A percentile compares a stretch with the other conserved stretches of the same genome.
Evolutionary conservation across 1,140 invertebrate species (phyloP).

Genomic region (Solenopsis invicta): DNA sequence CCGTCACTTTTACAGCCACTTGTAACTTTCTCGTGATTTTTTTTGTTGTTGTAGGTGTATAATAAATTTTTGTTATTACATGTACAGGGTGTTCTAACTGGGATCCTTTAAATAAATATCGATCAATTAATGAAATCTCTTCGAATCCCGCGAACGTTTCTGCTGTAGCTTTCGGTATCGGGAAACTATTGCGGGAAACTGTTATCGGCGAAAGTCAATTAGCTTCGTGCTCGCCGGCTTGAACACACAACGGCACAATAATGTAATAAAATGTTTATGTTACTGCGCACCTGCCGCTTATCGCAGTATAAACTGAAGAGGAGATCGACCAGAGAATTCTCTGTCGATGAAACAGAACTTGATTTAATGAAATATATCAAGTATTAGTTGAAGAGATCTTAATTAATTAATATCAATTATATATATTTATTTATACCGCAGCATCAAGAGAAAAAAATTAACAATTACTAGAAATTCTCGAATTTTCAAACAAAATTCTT

Average conservation of each 20-base stretch:
- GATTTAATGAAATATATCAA: neutral
- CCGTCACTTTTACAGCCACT: neutral
- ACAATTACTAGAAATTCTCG: neutral
- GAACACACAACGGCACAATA: constrained; percentile 49
- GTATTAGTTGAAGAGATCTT: constrained; percentile 3
- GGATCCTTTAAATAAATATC: constrained; percentile 54
- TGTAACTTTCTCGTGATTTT: neutral
- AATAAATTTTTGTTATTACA: constrained; percentile 22
- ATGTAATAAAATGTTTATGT: constrained; percentile 64
- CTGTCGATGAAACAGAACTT: constrained; percentile 5
- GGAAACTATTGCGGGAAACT: constrained; percentile 59
- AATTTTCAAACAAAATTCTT: neutral
- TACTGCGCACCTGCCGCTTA: constrained; percentile 60
- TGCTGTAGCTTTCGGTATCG: constrained; percentile 26
- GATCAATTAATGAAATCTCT: constrained; percentile 59
- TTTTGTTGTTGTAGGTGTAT: constrained; percentile 12
- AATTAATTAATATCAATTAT: neutral
- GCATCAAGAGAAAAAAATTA: neutral
- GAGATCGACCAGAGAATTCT: constrained; percentile 8
- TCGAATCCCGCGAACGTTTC: constrained; percentile 51
- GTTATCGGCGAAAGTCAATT: constrained; percentile 63
- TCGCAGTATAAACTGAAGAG: constrained; percentile 35
- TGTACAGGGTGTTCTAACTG: neutral
- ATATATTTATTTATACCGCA: neutral
- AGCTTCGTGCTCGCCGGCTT: constrained; percentile 37